Conservation (phyloP, 2,888 invertebrate genomes). For the Drosophila prolongata region DNA sequence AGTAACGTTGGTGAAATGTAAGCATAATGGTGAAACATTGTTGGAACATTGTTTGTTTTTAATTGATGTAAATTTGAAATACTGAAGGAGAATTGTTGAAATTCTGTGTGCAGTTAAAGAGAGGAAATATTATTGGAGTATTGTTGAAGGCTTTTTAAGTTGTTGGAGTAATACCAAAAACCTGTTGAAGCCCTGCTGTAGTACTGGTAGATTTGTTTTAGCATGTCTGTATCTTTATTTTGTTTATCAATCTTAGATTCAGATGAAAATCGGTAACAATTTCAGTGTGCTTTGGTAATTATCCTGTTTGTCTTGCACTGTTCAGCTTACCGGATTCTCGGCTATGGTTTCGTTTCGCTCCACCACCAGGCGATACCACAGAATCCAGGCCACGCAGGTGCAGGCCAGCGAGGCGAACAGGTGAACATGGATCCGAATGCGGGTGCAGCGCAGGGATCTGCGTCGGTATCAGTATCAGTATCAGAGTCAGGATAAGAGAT, state of each 20-base stretch:
- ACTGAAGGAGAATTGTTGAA: no score
- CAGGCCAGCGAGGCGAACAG: constrained; percentile 90
- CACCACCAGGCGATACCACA: constrained; percentile 89
- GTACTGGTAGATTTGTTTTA: no score
- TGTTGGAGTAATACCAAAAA: neutral
- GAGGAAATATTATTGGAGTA: neutral
- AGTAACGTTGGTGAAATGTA: no score
- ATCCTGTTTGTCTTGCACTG: neutral
- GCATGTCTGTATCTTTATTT: no score
- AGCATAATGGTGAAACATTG: neutral
- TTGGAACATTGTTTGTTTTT: neutral
- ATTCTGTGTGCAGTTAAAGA: no score
- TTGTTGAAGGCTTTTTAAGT: neutral
- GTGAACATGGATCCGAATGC: constrained; percentile 91
- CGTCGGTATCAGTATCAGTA: neutral
- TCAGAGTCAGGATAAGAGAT: no score
- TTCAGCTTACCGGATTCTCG: constrained; percentile 86
- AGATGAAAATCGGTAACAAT: neutral
- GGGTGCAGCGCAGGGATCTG: constrained; percentile 89
- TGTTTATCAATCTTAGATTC: no score
- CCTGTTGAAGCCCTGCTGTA: no score
- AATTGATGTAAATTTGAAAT: neutral
- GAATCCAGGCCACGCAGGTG: constrained; percentile 90
- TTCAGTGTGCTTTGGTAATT: no score
- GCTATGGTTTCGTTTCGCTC: constrained; percentile 86